Evolutionary conservation across 1,140 invertebrate species (phyloP), one percentile per base, ranked within the genome.

Genomic region (Drosophila carrolli): DNA sequence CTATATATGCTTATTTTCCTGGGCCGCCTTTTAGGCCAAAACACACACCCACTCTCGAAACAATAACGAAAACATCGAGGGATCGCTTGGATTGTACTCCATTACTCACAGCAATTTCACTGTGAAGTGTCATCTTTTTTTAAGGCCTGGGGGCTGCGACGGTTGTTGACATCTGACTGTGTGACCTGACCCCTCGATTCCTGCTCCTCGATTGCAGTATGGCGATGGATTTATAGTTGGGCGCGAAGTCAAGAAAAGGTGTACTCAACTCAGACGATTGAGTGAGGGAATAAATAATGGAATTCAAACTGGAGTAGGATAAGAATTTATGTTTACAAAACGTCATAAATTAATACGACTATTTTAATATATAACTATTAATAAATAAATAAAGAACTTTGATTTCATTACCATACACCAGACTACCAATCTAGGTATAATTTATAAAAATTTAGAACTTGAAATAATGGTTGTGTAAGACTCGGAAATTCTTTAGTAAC

Each of bases 1-100:
- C 70, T 77, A 75, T 79, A 70, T 75, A 56, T 84, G 80, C 81
- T 81, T 80, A 76, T 83, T 75, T 84, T 68, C 58, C 62, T 41
- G 59, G 32, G 44, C 41, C 59, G 59, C 73, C 50, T 76, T 47
- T 74, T 81, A 59, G 63, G 62, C 55, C 72, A 76, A 77, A 76
- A 68, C 43, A 38, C 11, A 11, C 14, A 35, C 37, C 43, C 56
- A 46, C 10, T n/a, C 37, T 41, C 37, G 6, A 71, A 71, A 71
- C 65, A 71, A 71, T 70, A 71, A 68, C 38, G 32, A 75, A 75
- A 75, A 75, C 54, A 75, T 70, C 9, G 55, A 46, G 29, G 35
- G n/a, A 76, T 77, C 74, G 51, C 41, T 10, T 41, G 62, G 50
- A 77, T 70, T 77, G 73, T 51, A 27, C 54, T 67, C 72, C 73